A percentile compares a stretch with the other conserved stretches of the same genome.
phyloP scores from a whole-genome alignment of 2,113 vertebrate genomes.

The Cygnus atratus region DNA sequence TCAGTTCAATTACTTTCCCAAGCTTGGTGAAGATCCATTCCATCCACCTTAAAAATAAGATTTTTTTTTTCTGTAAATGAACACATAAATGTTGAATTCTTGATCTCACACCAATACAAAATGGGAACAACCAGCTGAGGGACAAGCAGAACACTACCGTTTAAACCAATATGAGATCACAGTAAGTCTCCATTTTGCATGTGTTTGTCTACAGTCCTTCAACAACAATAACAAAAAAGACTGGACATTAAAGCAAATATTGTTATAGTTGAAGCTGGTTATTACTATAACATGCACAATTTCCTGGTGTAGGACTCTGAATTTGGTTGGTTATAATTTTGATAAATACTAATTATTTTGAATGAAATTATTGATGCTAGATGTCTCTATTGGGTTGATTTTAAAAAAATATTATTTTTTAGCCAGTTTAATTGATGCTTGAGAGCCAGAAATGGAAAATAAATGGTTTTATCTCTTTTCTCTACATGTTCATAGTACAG shows the following conservation, averaged over 20 bases:
- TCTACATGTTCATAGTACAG: neutral
- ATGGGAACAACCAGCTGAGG: neutral
- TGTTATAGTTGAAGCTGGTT: neutral
- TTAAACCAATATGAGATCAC: neutral
- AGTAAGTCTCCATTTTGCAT: neutral
- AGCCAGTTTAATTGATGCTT: neutral
- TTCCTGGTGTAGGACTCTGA: neutral
- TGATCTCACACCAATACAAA: neutral
- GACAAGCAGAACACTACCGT: neutral
- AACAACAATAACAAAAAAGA: neutral
- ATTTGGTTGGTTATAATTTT: neutral
- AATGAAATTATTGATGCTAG: conserved; percentile 15
- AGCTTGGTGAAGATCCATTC: neutral
- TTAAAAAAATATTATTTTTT: neutral
- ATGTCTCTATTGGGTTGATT: neutral
- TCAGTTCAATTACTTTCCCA: neutral
- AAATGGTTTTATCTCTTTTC: neutral
- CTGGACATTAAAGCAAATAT: conserved; percentile 12
- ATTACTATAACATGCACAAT: neutral
- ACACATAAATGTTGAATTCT: neutral
- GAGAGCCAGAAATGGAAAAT: neutral
- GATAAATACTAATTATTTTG: conserved; percentile 9
- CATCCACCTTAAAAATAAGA: neutral
- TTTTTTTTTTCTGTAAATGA: neutral
- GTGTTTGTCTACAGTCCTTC: neutral